A percentile compares a stretch with the other conserved stretches of the same genome.
Conservation (phyloP, 2,113 vertebrate species). For the Shinisaurus crocodilurus region DNA sequence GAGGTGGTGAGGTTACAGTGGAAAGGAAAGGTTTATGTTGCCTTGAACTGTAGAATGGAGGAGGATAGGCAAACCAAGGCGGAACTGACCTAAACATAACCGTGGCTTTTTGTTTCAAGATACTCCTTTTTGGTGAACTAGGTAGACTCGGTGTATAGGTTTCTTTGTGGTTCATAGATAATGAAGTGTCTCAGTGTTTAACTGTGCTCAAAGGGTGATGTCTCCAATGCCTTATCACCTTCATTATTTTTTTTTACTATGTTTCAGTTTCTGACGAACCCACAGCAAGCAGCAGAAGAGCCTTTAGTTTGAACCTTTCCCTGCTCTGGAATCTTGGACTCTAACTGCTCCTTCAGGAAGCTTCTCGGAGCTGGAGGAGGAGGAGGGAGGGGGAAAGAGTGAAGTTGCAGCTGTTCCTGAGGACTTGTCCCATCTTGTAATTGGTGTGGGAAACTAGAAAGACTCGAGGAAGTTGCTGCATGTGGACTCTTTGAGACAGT, state of each 20-base stretch:
- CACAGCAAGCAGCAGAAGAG: conserved; percentile 40
- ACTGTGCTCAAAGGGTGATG: conserved; percentile 1
- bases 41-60: conserved; percentile 66
- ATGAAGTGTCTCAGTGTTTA: neutral
- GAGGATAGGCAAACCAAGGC: conserved; percentile 33
- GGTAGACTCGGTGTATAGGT: fast-evolving
- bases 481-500: conserved; percentile 74
- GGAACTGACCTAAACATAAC: neutral
- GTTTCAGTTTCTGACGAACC: conserved; percentile 60
- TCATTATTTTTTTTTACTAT: conserved; percentile 53
- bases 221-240: conserved; percentile 37
- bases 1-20: neutral
- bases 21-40: conserved; percentile 52
- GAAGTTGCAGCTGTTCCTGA: conserved; percentile 30
- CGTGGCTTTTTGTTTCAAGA: fast-evolving
- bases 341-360: conserved; percentile 19
- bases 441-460: conserved; percentile 38
- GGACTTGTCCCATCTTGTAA: conserved; percentile 49
- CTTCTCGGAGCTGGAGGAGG: conserved; percentile 3
- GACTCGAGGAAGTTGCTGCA: conserved; percentile 52
- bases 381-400: conserved; percentile 14
- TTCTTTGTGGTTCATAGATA: fast-evolving
- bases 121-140: neutral
- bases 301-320: conserved; percentile 46
- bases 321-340: conserved; percentile 42